phyloP scores from a whole-genome alignment of 2,797 vertebrate species.

The Hippopotamyrus pictus region DNA sequence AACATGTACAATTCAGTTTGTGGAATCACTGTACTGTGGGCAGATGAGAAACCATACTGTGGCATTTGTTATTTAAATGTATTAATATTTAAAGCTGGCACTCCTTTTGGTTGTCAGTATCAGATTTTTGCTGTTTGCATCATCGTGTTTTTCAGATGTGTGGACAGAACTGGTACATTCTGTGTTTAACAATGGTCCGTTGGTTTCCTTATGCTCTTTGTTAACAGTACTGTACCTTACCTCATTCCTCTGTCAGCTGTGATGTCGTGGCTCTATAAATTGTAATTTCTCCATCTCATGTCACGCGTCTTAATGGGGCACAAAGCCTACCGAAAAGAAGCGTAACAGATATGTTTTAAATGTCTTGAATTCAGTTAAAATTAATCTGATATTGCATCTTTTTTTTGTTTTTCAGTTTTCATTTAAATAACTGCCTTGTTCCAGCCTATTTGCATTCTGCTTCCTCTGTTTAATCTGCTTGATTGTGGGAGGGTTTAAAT shows the following conservation, averaged over 20 bases:
- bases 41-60: neutral
- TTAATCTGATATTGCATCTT: neutral
- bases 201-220: neutral
- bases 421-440: neutral
- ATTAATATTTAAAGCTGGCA: neutral
- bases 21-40: neutral
- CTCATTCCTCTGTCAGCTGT: neutral
- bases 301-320: neutral
- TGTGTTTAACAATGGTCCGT: neutral
- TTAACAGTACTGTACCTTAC: neutral
- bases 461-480: neutral
- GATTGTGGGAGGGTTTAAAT: neutral
- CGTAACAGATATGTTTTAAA: neutral
- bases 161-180: neutral
- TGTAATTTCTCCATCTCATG: neutral
- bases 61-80: neutral
- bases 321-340: neutral
- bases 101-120: neutral
- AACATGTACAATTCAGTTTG: neutral
- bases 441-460: neutral
- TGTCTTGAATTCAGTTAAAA: neutral
- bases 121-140: neutral
- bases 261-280: neutral
- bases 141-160: neutral
- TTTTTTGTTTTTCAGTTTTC: neutral